Evolutionary conservation across 2,113 vertebrate species (phyloP).

Genomic region (Xenopus borealis): DNA sequence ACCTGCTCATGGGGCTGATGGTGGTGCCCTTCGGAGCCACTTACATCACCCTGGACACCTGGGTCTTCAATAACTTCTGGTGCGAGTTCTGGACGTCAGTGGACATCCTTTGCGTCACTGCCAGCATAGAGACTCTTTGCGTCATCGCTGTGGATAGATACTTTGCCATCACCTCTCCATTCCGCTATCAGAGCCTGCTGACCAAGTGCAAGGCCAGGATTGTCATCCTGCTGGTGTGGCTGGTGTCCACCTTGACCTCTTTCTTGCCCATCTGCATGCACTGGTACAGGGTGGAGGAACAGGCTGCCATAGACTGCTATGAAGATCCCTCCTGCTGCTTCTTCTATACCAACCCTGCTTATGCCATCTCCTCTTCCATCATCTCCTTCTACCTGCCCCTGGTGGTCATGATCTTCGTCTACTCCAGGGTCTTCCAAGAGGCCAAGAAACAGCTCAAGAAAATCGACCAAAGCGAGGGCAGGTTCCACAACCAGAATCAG

Average conservation of each 20-base stretch:
- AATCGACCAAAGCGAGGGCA: conserved; percentile 84
- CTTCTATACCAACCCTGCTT: conserved; percentile 82
- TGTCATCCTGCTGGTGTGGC: conserved; percentile 86
- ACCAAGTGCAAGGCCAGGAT: conserved; percentile 88
- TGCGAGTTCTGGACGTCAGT: conserved; percentile 94
- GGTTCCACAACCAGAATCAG: conserved; percentile 77
- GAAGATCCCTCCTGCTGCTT: conserved; percentile 75
- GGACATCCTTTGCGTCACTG: conserved; percentile 92
- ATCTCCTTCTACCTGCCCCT: conserved; percentile 95
- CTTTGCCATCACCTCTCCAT: conserved; percentile 92
- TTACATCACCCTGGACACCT: conserved; percentile 82
- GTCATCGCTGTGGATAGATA: conserved; percentile 95
- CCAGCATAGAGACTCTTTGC: conserved; percentile 95
- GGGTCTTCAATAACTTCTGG: conserved; percentile 88
- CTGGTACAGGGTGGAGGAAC: conserved; percentile 70
- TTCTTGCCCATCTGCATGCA: conserved; percentile 90
- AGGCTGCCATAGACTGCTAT: conserved; percentile 60
- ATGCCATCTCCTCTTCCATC: conserved; percentile 89
- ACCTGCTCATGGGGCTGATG: conserved; percentile 91
- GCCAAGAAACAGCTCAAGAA: conserved; percentile 87
- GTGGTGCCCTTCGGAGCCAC: conserved; percentile 90
- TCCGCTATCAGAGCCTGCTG: conserved; percentile 91
- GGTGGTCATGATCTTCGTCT: conserved; percentile 93
- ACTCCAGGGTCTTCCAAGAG: conserved; percentile 92
- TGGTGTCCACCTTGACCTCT: conserved; percentile 87